These are phyloP conservation scores for Drosophila quinaria DNA, from an alignment of 2,888 invertebrate species.

Conservation along the genomic window DNA sequence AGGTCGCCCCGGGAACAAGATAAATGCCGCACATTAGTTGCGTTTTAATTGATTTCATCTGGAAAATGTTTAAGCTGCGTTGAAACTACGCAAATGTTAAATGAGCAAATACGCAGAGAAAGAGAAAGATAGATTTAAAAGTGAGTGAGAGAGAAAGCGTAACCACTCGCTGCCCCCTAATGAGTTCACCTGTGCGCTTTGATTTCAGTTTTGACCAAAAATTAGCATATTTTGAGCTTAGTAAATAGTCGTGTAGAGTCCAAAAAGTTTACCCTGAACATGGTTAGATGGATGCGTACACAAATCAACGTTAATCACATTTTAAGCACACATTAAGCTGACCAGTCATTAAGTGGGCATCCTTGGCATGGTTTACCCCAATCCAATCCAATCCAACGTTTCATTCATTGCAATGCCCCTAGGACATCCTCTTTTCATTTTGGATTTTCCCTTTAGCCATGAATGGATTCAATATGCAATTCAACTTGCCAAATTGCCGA, in stretches of 20 bases:
- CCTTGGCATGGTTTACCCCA: conserved; percentile 5
- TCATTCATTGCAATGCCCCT: conserved; percentile 30
- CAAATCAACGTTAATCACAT: conserved; percentile 75
- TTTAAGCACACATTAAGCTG: conserved; percentile 74
- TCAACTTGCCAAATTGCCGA: conserved; percentile 49
- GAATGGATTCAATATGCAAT: conserved; percentile 32
- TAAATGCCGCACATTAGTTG: conserved; percentile 71
- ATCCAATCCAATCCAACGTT: conserved; percentile 7
- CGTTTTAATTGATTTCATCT: conserved; percentile 76
- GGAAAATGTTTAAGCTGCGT: conserved; percentile 30
- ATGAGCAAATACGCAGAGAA: conserved; percentile 36
- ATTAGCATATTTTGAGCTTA: conserved; percentile 65
- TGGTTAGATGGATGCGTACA: conserved; percentile 35
- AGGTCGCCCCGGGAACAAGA: conserved; percentile 20
- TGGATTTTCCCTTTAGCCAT: conserved; percentile 2
- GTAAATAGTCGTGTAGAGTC: conserved; percentile 28
- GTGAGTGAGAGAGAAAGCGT: background rate
- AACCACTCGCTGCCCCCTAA: conserved; percentile 12
- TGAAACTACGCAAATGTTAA: conserved; percentile 35
- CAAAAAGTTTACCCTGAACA: conserved; percentile 20
- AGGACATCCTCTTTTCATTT: conserved; percentile 30
- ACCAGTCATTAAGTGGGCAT: conserved; percentile 46
- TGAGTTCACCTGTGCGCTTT: conserved; percentile 41
- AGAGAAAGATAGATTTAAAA: background rate
- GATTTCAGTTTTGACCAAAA: conserved; percentile 60